A percentile compares a stretch with the other conserved stretches of the same genome.
Evolutionary conservation across 2,797 vertebrate species (phyloP).

Genomic region (Notolepis coatsorum): DNA sequence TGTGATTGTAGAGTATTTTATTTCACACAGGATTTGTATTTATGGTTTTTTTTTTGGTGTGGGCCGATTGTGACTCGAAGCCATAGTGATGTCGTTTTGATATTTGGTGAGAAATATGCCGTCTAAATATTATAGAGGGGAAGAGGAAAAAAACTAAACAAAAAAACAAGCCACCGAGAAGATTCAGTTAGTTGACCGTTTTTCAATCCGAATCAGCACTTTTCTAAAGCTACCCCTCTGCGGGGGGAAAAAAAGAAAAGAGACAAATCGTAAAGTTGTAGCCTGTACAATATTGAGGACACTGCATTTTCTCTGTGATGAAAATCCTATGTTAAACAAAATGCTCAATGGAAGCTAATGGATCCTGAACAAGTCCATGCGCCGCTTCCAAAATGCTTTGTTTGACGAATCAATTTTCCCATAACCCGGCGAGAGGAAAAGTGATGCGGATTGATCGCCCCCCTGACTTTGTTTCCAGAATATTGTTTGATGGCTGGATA

Average conservation of each 20-base stretch:
- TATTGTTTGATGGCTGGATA: slow-evolving; percentile 84
- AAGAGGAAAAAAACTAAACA: too few relatives aligned
- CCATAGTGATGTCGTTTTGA: neutral
- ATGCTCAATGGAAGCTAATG: slow-evolving; percentile 82
- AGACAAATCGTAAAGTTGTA: slow-evolving; percentile 76
- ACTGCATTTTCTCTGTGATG: slow-evolving; percentile 80
- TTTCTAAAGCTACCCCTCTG: slow-evolving; percentile 62
- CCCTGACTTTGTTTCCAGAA: slow-evolving; percentile 82
- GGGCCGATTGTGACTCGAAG: neutral
- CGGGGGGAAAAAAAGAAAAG: slow-evolving; percentile 76
- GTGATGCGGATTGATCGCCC: slow-evolving; percentile 82
- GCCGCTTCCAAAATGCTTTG: slow-evolving; percentile 83
- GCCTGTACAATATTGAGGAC: slow-evolving; percentile 78
- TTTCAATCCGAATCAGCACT: slow-evolving; percentile 68
- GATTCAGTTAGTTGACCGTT: slow-evolving; percentile 23
- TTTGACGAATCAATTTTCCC: slow-evolving; percentile 86
- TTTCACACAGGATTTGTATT: neutral
- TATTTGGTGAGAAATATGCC: neutral
- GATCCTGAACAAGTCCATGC: slow-evolving; percentile 79
- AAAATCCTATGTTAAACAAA: slow-evolving; percentile 84
- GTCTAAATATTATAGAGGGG: neutral
- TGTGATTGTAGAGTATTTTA: neutral
- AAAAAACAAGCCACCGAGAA: neutral
- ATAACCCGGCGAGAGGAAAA: slow-evolving; percentile 83
- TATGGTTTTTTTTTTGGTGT: too few relatives aligned